These are phyloP conservation scores for Eupithecia exiguata DNA, from an alignment of 2,888 invertebrate species.

Conservation along the genomic window DNA sequence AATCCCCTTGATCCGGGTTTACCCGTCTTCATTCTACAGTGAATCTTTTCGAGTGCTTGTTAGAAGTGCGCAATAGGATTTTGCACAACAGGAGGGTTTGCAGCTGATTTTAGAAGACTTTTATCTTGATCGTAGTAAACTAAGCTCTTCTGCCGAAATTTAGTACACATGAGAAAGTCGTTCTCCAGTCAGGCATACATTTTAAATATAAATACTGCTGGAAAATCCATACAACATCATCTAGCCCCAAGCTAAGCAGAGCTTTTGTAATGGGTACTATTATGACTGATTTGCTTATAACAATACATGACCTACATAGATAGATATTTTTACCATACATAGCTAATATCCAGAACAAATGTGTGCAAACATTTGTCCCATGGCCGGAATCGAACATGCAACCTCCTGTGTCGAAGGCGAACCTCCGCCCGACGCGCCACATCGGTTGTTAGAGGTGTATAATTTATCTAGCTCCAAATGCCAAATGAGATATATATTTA, in stretches of 20 bases:
- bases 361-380: too few relatives aligned
- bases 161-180: not conserved
- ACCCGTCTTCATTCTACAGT: slow-evolving; percentile 32
- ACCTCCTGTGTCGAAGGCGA: too few relatives aligned
- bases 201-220: not conserved
- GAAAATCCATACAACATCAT: not conserved
- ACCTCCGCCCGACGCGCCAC: too few relatives aligned
- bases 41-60: slow-evolving; percentile 31
- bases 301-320: too few relatives aligned
- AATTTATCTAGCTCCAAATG: not conserved
- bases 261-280: too few relatives aligned
- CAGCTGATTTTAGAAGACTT: slow-evolving; percentile 8
- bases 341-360: too few relatives aligned
- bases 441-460: too few relatives aligned
- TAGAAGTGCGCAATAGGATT: slow-evolving; percentile 24
- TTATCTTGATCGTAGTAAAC: slow-evolving; percentile 7
- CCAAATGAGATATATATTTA: too few relatives aligned
- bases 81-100: slow-evolving; percentile 9
- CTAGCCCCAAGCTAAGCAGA: not conserved
- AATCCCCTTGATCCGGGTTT: slow-evolving; percentile 33
- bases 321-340: too few relatives aligned
- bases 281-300: too few relatives aligned
- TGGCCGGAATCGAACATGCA: too few relatives aligned
- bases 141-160: not conserved
- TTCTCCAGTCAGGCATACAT: not conserved